Evolutionary conservation across 1,140 invertebrate genomes (phyloP).

Genomic region (Bactericera cockerelli): DNA sequence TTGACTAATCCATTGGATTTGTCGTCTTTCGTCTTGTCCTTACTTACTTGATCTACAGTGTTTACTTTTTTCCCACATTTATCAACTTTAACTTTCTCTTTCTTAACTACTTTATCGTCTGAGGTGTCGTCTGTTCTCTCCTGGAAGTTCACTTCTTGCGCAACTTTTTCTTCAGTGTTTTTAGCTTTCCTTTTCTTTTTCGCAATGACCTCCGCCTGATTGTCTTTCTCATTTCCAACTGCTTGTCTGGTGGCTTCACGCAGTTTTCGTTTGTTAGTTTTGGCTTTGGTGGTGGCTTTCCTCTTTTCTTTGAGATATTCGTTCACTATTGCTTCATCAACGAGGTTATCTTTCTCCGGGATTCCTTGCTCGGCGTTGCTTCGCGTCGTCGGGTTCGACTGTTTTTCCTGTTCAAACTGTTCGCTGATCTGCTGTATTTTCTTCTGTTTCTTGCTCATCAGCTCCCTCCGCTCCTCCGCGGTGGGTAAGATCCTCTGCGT

Average conservation of each 20-base stretch:
- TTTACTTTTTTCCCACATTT: too few species aligned
- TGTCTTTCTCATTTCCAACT: not conserved
- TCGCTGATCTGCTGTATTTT: constrained; percentile 17
- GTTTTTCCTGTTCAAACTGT: constrained; percentile 15
- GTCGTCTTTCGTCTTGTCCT: constrained; percentile 13
- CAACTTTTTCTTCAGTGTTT: not conserved
- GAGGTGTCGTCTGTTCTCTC: constrained; percentile 13
- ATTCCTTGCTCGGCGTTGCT: not conserved
- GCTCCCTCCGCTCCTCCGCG: constrained; percentile 11
- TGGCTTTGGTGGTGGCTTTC: constrained; percentile 11
- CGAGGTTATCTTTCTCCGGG: constrained; percentile 15
- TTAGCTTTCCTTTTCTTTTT: not conserved
- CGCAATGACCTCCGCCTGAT: not conserved
- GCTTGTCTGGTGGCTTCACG: not conserved
- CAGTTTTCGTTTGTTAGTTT: not conserved
- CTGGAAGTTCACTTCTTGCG: constrained; percentile 5
- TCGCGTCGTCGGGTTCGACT: not conserved
- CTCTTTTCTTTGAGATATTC: constrained; percentile 22
- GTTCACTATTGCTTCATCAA: constrained; percentile 19
- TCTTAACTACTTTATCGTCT: constrained; percentile 3
- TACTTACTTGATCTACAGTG: constrained; percentile 19
- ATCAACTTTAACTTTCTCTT: too few species aligned
- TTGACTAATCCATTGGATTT: too few species aligned
- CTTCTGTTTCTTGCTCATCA: constrained; percentile 12
- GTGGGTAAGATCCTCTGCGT: constrained; percentile 11